Evolutionary conservation across 2,888 invertebrate genomes (phyloP).

Genomic region (Metallyticus violacea): DNA sequence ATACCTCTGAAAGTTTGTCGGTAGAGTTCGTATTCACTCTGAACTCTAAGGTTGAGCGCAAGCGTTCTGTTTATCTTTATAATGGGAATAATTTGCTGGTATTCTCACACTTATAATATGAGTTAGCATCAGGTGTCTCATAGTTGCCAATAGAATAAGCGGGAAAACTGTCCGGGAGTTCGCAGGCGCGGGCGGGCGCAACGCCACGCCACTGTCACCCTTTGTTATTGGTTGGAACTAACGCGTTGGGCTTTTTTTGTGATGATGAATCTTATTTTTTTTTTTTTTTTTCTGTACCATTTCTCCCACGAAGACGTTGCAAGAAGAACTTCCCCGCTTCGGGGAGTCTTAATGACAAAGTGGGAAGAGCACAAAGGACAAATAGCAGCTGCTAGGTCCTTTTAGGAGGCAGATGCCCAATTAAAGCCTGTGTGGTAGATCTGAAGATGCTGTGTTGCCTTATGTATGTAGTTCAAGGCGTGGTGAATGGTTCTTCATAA

Average conservation of each 20-base stretch:
- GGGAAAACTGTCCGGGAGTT: too few relatives aligned
- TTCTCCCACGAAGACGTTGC: background rate
- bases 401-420: background rate
- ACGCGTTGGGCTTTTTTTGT: background rate
- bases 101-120: too few relatives aligned
- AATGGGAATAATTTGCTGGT: too few relatives aligned
- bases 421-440: too few relatives aligned
- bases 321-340: background rate
- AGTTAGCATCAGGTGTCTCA: too few relatives aligned
- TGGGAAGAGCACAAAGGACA: background rate
- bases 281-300: too few relatives aligned
- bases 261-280: background rate
- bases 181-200: background rate
- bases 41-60: too few relatives aligned
- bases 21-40: too few relatives aligned
- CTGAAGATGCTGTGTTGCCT: background rate
- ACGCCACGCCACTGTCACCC: background rate
- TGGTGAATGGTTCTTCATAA: background rate
- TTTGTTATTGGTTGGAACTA: background rate
- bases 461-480: background rate
- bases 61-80: too few relatives aligned
- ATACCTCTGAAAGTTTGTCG: too few relatives aligned
- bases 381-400: background rate
- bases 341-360: background rate
- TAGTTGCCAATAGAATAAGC: too few relatives aligned